Conservation (phyloP, 64 coral and sea anemone genomes). For the Trachythela sp. region DNA sequence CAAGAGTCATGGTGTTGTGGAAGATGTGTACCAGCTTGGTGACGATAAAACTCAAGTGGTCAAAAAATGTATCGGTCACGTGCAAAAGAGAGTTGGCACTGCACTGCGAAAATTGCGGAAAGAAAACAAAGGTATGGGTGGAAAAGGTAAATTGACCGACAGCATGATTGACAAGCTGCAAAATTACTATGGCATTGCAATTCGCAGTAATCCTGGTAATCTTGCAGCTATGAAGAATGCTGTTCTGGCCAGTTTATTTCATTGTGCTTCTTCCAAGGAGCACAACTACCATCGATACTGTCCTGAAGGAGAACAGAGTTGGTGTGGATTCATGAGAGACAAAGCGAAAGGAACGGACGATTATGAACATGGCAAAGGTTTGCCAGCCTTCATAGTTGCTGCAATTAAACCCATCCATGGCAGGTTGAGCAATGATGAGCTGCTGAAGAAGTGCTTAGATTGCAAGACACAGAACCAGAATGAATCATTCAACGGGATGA, state of each 20-base stretch:
- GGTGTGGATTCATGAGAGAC: constrained; percentile 39
- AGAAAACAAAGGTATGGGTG: constrained; percentile 51
- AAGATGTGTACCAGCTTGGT: background rate
- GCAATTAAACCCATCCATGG: constrained; percentile 34
- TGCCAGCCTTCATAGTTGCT: constrained; percentile 15
- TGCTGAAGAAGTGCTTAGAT: constrained; percentile 41
- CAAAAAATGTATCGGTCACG: constrained; percentile 24
- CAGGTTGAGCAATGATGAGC: constrained; percentile 39
- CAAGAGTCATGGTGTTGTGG: background rate
- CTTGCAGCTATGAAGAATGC: constrained; percentile 55
- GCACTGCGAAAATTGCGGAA: constrained; percentile 36
- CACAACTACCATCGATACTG: constrained; percentile 26
- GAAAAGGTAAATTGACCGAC: no score
- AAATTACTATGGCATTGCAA: background rate
- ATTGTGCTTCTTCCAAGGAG: constrained; percentile 48
- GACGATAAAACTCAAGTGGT: background rate
- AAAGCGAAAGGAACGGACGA: constrained; percentile 6
- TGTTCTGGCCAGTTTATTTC: constrained; percentile 51
- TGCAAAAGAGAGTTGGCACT: constrained; percentile 11
- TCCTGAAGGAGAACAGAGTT: constrained; percentile 47
- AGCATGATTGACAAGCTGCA: no score
- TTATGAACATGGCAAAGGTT: constrained; percentile 35
- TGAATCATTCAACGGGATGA: constrained; percentile 40
- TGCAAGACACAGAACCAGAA: constrained; percentile 23
- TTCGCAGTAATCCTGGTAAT: constrained; percentile 52